Evolutionary conservation across 1,140 invertebrate genomes (phyloP).

Genomic region (Uloborus diversus): DNA sequence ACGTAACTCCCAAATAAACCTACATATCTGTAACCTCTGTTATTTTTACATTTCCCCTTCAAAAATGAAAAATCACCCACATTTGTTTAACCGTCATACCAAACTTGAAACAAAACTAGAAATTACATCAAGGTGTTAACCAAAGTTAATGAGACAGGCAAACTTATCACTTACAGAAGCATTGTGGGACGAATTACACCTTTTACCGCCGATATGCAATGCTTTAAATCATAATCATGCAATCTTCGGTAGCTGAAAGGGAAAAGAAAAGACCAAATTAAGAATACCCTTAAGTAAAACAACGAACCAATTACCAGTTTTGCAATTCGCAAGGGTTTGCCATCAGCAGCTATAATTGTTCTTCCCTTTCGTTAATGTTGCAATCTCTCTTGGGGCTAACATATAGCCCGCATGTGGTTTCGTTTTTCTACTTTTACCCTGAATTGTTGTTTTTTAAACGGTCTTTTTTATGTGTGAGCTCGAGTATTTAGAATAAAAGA

Average conservation of each 20-base stretch:
- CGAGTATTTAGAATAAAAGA: neutral
- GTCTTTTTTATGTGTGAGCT: neutral
- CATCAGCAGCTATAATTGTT: neutral
- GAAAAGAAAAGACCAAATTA: neutral
- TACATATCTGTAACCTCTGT: too few relatives aligned
- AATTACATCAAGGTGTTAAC: constrained; percentile 22
- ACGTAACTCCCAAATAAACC: too few relatives aligned
- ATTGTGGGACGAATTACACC: neutral
- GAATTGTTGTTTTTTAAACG: neutral
- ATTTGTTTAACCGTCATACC: constrained; percentile 11
- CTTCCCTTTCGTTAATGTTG: too few relatives aligned
- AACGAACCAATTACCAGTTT: neutral
- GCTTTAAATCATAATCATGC: constrained; percentile 8
- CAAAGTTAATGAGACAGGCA: constrained; percentile 25
- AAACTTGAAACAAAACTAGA: neutral
- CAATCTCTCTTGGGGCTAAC: neutral
- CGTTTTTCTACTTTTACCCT: neutral
- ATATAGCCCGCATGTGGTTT: neutral
- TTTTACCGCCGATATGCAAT: neutral
- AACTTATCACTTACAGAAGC: constrained; percentile 13
- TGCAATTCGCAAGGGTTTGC: neutral
- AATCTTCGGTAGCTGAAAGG: neutral
- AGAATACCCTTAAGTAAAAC: neutral
- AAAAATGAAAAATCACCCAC: neutral
- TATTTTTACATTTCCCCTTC: neutral